Evolutionary conservation across 2,113 vertebrate species (phyloP).

Genomic region (Xiphorhynchus elegans): DNA sequence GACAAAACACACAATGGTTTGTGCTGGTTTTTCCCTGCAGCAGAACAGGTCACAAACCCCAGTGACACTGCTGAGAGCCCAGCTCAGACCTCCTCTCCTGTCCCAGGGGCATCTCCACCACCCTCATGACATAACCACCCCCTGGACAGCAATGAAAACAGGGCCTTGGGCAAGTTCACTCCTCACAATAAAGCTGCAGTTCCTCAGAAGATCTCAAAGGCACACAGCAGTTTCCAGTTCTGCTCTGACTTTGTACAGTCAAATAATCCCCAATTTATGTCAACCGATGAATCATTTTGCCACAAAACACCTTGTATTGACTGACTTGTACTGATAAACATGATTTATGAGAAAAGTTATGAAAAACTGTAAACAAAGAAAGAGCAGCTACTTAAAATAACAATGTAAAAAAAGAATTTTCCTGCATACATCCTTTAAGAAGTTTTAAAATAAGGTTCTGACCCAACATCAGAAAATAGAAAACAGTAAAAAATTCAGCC

Average conservation of each 20-base stretch:
- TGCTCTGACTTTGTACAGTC: slow-evolving; percentile 1
- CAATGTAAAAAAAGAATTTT: not conserved
- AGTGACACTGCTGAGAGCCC: not conserved
- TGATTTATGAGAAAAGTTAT: not conserved
- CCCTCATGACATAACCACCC: not conserved
- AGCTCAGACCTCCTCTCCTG: not conserved
- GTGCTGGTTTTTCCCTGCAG: not conserved
- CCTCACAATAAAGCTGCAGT: not conserved
- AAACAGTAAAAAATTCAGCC: not conserved
- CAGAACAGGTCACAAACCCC: not conserved
- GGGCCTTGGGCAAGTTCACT: not conserved
- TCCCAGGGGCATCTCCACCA: not conserved
- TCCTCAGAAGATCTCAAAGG: not conserved
- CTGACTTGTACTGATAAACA: not conserved
- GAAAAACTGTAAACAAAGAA: not conserved
- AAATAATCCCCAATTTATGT: not conserved
- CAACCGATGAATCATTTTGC: not conserved
- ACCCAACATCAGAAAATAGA: not conserved
- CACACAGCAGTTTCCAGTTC: not conserved
- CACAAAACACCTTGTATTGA: not conserved
- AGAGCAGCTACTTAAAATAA: not conserved
- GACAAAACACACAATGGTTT: not conserved
- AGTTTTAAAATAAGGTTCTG: not conserved
- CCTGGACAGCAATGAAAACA: too few relatives aligned
- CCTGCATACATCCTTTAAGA: not conserved